Evolutionary conservation across 1,140 invertebrate genomes (phyloP), one percentile per base, ranked within the genome.

Genomic region (Cotesia glomerata): DNA sequence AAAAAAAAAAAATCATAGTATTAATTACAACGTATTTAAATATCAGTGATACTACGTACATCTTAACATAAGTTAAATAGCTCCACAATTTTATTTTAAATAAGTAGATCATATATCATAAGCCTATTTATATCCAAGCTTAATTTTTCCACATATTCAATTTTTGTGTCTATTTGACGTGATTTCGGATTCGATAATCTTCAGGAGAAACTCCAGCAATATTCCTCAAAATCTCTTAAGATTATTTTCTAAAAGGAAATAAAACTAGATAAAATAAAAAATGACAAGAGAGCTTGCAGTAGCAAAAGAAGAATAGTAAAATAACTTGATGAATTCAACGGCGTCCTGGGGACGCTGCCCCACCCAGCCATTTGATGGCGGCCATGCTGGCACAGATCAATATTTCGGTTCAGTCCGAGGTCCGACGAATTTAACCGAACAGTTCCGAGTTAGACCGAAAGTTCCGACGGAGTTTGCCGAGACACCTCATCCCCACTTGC

Each of bases 391-490:
- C 36, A 39, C 58, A 63, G 75, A 77, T 77, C 75, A 77, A 77
- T 77, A 77, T 74, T 74, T 72, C 61, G 69, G 64, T 58, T 45
- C 8, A 56, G 49, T 36, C 34, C 73, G 75, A 68, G 70, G 11
- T 18, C 0, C 14, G 5, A 35, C 73, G 73, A 39, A 34, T 26
- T 11, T 51, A 5, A 4, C 13, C 74, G 71, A 73, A 39, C 1
- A 18, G 1, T 8, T 1, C 16, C 75, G 75, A 76, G 59, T 11
- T 34, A 18, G 18, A 4, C 45, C 80, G 80, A 77, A 5, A 0
- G 76, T 77, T 74, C 74, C 78, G 78, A 77, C 78, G 80, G 81
- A 73, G 56, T 72, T 65, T 69, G n/a, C 79, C 84, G 84, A 81
- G 71, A 9, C 3, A 11, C 7, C 39, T 45, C 39, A 45, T 73